Base-by-base conservation (phyloP, 2,797 vertebrate species). In the Hemibagrus guttatus region DNA sequence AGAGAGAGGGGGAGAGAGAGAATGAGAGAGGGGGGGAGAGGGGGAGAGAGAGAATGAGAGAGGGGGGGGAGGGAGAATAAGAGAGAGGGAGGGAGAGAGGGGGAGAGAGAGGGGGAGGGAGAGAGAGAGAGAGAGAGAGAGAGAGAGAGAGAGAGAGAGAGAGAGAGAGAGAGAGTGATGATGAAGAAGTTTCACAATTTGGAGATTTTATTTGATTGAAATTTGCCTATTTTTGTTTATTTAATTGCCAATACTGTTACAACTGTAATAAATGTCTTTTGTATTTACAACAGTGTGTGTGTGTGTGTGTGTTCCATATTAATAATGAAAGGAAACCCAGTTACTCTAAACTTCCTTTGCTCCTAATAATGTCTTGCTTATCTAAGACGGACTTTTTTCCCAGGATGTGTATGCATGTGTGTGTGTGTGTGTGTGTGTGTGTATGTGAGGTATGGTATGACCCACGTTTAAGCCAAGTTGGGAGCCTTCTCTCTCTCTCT, bases 321-420 rank as follows among this genome's bases (percentile, higher is more conserved):
- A 79, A 79, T 79, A 79, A 58, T 58, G 54, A 58, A 79, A 79
- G 75, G 75, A 79, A 58, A 35, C 54, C 31, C 58, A 17, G 54
- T 83, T 76, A 49, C 81, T 71, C 39, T 76, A 59, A 35, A 52
- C 88, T 91, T 93, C 93, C 92, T 87, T 46, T 85, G 75, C 80
- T 71, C 87, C 83, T 93, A 85, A 89, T 89, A 71, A 76, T 2
- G 28, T 83, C 85, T 82, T 56, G 81, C 85, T 92, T 81, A 87
- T 91, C 52, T 58, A 42, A 78, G 52, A 17, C 58, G n/a, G 21
- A 59, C 9, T 52, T 76, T 86, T 89, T 68, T 85, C 81, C 63
- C 80, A 86, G 59, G 13, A 6, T 49, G 46, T 49, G 46, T 74
- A 83, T 87, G 87, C 82, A 52, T 61, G 85, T 86, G 78, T 61